These are phyloP conservation scores for Brachionus rubens DNA, from an alignment of 1,140 invertebrate species.

Conservation along the genomic window DNA sequence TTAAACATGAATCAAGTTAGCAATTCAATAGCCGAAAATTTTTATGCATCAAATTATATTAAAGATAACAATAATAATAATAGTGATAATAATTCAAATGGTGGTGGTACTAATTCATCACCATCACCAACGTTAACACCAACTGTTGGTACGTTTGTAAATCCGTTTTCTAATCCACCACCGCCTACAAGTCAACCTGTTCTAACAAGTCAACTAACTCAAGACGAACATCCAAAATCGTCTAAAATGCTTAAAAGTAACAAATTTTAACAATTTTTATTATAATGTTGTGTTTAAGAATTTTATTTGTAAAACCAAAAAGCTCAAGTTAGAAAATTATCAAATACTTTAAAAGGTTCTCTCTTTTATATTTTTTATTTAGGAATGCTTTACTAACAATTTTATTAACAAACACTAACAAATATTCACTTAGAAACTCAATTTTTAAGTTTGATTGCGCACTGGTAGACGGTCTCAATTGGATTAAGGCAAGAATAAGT, in stretches of 20 bases:
- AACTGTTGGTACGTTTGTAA: neutral
- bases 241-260: constrained; percentile 41
- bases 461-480: too few species aligned
- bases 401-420: too few species aligned
- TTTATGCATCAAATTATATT: neutral
- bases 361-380: too few species aligned
- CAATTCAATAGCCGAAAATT: constrained; percentile 45
- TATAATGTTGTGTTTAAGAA: neutral
- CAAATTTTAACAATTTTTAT: neutral
- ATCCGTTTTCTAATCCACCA: neutral
- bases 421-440: too few species aligned
- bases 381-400: too few species aligned
- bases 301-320: neutral
- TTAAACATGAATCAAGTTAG: constrained; percentile 14
- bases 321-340: constrained; percentile 1
- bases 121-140: constrained; percentile 8
- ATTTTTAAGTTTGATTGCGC: too few species aligned
- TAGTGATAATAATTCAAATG: neutral
- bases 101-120: neutral
- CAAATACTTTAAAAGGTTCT: constrained; percentile 10
- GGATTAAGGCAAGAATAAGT: too few species aligned
- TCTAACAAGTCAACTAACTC: neutral
- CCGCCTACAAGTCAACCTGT: neutral
- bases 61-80: neutral
- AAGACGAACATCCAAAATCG: constrained; percentile 10